phyloP scores from a whole-genome alignment of 2,113 vertebrate genomes.

The Poecilia latipinna region DNA sequence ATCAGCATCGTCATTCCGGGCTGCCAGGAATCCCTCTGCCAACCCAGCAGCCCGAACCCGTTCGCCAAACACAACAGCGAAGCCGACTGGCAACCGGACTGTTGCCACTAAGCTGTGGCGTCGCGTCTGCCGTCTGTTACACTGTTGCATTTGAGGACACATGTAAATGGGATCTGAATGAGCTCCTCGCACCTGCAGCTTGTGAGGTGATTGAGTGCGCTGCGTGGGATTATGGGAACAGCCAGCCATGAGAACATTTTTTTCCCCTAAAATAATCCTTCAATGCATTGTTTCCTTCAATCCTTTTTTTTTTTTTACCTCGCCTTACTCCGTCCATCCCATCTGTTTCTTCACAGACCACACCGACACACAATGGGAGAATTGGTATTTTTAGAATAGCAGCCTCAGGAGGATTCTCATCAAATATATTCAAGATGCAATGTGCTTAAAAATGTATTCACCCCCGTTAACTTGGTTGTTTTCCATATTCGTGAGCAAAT shows the following conservation, averaged over 20 bases:
- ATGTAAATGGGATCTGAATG: constrained; percentile 38
- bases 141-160: constrained; percentile 49
- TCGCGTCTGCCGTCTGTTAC: constrained; percentile 62
- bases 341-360: constrained; percentile 48
- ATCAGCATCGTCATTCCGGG: constrained; percentile 26
- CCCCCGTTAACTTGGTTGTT: constrained; percentile 11
- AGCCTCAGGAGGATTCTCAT: constrained; percentile 72
- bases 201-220: constrained; percentile 40
- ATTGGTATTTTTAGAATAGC: constrained; percentile 77
- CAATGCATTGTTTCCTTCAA: constrained; percentile 19
- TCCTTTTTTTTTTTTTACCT: neutral
- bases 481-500: constrained; percentile 29
- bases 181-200: constrained; percentile 57
- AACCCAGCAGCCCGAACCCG: constrained; percentile 34
- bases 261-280: constrained; percentile 10
- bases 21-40: constrained; percentile 61
- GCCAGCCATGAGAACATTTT: constrained; percentile 30
- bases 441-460: neutral
- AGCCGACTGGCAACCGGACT: constrained; percentile 59
- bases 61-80: constrained; percentile 70
- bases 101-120: constrained; percentile 51
- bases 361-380: constrained; percentile 63
- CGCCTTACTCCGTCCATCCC: constrained; percentile 21
- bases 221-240: constrained; percentile 29
- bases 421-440: constrained; percentile 57